A percentile compares a stretch with the other conserved stretches of the same genome.
Evolutionary conservation across 2,113 vertebrate genomes (phyloP).

Genomic region (Tautogolabrus adspersus): DNA sequence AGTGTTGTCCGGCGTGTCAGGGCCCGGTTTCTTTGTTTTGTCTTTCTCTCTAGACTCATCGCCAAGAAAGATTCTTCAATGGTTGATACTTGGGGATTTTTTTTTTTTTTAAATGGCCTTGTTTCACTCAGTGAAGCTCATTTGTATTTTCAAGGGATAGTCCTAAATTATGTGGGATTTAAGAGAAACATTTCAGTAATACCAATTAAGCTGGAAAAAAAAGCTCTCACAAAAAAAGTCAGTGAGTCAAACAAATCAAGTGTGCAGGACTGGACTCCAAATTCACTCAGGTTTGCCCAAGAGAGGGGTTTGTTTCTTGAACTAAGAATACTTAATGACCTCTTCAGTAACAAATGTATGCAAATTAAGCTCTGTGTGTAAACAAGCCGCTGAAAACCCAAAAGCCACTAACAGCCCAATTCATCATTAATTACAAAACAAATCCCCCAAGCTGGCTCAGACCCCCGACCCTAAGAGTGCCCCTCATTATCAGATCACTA

Average conservation of each 20-base stretch:
- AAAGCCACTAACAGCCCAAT: slow-evolving; percentile 4
- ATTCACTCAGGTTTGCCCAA: neutral
- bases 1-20: neutral
- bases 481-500: neutral
- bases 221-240: neutral
- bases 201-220: neutral
- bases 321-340: neutral
- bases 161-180: neutral
- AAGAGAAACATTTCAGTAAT: neutral
- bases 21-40: neutral
- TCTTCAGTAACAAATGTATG: slow-evolving; percentile 19
- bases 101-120: neutral
- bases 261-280: neutral
- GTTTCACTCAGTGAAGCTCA: neutral
- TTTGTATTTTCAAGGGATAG: neutral
- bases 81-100: neutral
- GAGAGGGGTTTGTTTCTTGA: neutral
- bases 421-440: neutral
- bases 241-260: neutral
- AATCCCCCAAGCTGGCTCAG: neutral
- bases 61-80: neutral
- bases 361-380: neutral
- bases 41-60: neutral
- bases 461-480: neutral
- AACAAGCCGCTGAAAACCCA: slow-evolving; percentile 10